Percentiles rank a stretch among this genome's conserved stretches.
phyloP scores from a whole-genome alignment of 2,797 vertebrate species.

The Bradypodion ventrale region DNA sequence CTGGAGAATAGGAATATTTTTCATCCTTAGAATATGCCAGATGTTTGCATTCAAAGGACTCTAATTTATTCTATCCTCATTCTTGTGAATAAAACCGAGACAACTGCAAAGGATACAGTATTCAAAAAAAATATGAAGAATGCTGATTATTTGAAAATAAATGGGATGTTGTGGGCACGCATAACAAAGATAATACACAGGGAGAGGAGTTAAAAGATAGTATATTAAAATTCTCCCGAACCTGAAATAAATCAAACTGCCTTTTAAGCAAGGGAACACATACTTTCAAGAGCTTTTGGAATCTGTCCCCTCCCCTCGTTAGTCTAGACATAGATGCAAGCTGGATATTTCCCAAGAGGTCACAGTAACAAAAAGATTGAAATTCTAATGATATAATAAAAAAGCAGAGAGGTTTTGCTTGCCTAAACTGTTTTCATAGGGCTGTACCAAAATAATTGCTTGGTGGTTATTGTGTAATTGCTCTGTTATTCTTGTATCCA shows the following conservation, averaged over 20 bases:
- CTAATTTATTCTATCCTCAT: conserved; percentile 22
- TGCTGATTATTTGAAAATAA: conserved; percentile 14
- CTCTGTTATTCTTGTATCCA: not conserved
- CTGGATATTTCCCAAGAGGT: not conserved
- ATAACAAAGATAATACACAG: not conserved
- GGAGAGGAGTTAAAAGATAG: not conserved
- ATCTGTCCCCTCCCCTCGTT: not conserved
- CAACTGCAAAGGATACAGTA: conserved; percentile 12
- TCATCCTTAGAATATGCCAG: not conserved
- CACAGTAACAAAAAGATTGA: not conserved
- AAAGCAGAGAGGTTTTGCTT: conserved; percentile 21
- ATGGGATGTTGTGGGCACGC: not conserved
- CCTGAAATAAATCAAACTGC: not conserved
- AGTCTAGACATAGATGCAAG: not conserved
- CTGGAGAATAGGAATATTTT: conserved; percentile 21
- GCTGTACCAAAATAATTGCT: conserved; percentile 1
- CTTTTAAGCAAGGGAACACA: conserved; percentile 26
- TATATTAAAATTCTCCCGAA: not conserved
- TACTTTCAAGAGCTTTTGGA: conserved; percentile 6
- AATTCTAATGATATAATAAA: conserved; percentile 6
- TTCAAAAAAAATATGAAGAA: conserved; percentile 4
- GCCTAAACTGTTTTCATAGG: conserved; percentile 15
- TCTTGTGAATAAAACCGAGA: not conserved
- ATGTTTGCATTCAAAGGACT: not conserved
- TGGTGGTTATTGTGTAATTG: conserved; percentile 1